Percentiles rank a stretch among this genome's conserved stretches.
Conservation (phyloP, 2,113 vertebrate species). For the Pleuronectes platessa region DNA sequence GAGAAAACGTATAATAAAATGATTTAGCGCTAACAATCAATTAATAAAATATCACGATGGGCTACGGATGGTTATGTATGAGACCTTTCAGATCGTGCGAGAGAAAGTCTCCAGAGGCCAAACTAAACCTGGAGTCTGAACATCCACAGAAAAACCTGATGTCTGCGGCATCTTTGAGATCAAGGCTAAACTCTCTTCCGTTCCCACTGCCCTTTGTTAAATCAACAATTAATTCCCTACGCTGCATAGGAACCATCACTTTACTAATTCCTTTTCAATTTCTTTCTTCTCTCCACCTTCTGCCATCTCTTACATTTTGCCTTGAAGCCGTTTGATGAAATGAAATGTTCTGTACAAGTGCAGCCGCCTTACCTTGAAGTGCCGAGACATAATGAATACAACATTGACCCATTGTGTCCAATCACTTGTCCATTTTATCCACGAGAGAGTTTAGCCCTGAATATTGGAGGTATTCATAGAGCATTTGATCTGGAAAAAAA, state of each 20-base stretch:
- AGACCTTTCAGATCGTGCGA: no score
- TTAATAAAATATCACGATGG: no score
- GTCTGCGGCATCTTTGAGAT: background rate
- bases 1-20: background rate
- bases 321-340: background rate
- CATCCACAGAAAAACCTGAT: no score
- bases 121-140: no score
- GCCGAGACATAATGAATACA: background rate
- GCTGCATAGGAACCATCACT: background rate
- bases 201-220: background rate
- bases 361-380: background rate
- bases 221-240: background rate
- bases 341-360: background rate
- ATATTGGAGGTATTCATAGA: no score
- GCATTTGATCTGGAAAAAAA: no score
- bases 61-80: no score
- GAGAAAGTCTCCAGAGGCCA: no score
- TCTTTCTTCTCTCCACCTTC: background rate
- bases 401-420: background rate
- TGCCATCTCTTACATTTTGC: background rate
- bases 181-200: background rate
- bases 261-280: background rate
- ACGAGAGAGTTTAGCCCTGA: background rate
- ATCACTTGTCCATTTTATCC: background rate
- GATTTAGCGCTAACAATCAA: background rate